Percentiles rank a stretch among this genome's conserved stretches.
Evolutionary conservation across 2,797 vertebrate species (phyloP).

Genomic region (Falco peregrinus): DNA sequence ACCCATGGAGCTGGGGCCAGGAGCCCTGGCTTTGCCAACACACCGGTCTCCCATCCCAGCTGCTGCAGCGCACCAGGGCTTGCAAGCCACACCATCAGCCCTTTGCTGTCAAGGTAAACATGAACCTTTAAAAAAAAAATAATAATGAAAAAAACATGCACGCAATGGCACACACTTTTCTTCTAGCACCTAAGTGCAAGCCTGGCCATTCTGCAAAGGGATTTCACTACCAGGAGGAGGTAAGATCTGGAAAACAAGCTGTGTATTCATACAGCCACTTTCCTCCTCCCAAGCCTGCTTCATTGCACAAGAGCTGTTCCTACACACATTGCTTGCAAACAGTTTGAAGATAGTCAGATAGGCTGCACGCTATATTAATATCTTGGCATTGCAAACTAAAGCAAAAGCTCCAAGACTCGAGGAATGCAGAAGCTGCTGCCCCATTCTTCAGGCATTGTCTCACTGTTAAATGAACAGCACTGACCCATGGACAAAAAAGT

Average conservation of each 20-base stretch:
- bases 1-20: accelerated
- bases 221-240: neutral
- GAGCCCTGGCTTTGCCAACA: neutral
- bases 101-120: neutral
- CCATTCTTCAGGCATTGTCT: neutral
- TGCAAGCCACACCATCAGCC: accelerated
- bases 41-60: neutral
- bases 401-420: neutral
- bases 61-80: neutral
- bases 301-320: neutral
- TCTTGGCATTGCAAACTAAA: neutral
- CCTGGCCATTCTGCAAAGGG: neutral
- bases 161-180: neutral
- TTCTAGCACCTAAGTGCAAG: neutral
- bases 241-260: neutral
- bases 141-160: neutral
- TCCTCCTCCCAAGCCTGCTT: neutral
- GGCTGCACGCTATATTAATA: neutral
- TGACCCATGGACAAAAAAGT: neutral
- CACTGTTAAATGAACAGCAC: neutral
- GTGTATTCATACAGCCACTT: neutral
- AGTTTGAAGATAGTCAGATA: neutral
- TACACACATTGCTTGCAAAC: neutral
- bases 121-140: accelerated
- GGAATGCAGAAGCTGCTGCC: neutral